A percentile compares a stretch with the other conserved stretches of the same genome.
Evolutionary conservation across 1,140 invertebrate genomes (phyloP).

Genomic region (Rhopalosiphum padi): DNA sequence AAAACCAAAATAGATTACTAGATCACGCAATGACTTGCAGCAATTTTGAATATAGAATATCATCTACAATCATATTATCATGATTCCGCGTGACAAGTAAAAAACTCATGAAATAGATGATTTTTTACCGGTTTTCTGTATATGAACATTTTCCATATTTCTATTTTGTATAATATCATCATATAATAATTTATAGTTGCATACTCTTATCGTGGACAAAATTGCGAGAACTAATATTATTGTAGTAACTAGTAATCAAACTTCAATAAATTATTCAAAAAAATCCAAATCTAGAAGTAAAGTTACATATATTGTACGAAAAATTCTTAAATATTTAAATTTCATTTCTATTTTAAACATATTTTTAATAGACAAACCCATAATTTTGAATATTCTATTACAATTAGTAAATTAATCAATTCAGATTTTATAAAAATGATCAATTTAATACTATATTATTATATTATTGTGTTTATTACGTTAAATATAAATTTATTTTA

Average conservation of each 20-base stretch:
- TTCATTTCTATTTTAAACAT: background rate
- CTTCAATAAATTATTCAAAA: background rate
- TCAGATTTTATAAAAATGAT: background rate
- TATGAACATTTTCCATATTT: too few relatives aligned
- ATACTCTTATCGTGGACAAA: too few relatives aligned
- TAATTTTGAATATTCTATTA: background rate
- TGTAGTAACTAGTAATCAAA: background rate
- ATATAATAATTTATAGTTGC: too few relatives aligned
- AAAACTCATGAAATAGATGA: background rate
- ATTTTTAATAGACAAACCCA: background rate
- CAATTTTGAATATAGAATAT: background rate
- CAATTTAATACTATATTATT: background rate
- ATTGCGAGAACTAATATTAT: background rate
- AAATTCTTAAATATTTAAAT: background rate
- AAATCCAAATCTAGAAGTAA: background rate
- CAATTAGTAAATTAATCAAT: background rate
- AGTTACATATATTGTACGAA: background rate
- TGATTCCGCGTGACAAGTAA: too few relatives aligned
- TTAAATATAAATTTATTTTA: background rate
- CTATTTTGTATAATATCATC: too few relatives aligned
- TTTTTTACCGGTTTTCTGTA: background rate
- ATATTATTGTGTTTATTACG: background rate
- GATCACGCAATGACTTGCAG: background rate
- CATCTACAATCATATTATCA: background rate
- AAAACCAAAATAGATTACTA: background rate